Conservation (phyloP, 2,113 vertebrate species). For the Oceanodroma tethys region DNA sequence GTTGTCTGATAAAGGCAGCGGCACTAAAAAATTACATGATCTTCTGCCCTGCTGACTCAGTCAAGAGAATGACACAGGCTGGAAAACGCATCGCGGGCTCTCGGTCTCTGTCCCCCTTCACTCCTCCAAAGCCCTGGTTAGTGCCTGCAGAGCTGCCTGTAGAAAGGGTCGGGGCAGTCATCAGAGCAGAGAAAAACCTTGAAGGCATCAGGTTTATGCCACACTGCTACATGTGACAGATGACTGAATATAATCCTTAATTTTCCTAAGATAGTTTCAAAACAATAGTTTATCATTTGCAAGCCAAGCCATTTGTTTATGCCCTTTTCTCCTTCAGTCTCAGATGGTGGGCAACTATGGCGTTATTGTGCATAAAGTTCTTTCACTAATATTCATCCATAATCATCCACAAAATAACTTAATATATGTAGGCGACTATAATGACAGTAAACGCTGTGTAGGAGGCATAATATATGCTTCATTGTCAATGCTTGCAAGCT, state of each 20-base stretch:
- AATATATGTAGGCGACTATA: constrained; percentile 26
- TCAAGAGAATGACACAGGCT: neutral
- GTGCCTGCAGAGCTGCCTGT: neutral
- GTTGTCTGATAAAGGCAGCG: constrained; percentile 10
- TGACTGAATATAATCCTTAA: neutral
- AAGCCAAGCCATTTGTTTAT: constrained; percentile 1
- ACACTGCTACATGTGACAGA: neutral
- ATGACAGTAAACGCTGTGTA: constrained; percentile 31
- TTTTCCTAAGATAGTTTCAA: neutral
- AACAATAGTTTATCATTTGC: neutral
- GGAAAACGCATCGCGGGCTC: neutral
- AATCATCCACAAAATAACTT: constrained; percentile 28
- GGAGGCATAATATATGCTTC: constrained; percentile 30
- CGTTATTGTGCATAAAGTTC: neutral
- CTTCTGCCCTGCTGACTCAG: neutral
- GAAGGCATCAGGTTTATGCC: neutral
- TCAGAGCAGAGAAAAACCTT: neutral
- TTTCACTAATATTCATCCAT: neutral
- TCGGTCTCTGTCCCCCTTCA: neutral
- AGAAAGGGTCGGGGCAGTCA: neutral
- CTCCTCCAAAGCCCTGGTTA: neutral
- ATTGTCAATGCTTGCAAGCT: neutral
- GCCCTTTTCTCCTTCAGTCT: neutral
- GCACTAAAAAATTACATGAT: constrained; percentile 1
- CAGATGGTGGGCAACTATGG: neutral